Evolutionary conservation across 35 echinoderm and acorn worm species (phyloP), one percentile per base, ranked within the genome.

Genomic region (Ophiothrix spiculata): DNA sequence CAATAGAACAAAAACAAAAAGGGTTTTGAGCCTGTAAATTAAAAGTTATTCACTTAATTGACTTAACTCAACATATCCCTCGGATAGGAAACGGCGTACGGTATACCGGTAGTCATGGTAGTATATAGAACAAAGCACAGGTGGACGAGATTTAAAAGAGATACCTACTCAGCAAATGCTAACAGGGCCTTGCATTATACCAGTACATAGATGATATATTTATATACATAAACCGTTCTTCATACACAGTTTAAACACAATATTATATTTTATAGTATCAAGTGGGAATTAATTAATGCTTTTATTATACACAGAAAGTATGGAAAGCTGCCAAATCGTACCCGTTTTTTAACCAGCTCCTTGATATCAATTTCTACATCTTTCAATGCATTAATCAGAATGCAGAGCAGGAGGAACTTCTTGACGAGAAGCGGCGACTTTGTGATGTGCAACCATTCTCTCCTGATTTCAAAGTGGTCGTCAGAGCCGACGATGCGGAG

Each of bases 381-480:
- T 99, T 99, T 92, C 92, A 94, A 77, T 99, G 96, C 79, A 84
- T 99, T 6, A 94, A 91, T 56, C 89, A 99, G 37, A 89, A 79
- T 42, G 96, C 92, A 0, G 96, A 99, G 37, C 86, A 86, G 33
- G 96, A 99, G 78, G 96, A 91, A 1, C 75, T 99, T 0, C 25
- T 99, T 19, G 96, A 99, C 33, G 96, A 94, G 35, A 94, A 93
- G 39, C 89, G 92, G 1, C 88, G 92, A 0, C 82, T 99, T 36
- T 94, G 92, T 76, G 96, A 99, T 76, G 81, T 99, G 82, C 94
- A 92, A 82, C 96, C 96, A 41, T 94, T 99, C 78, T 94, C 88
- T 75, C 87, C 86, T 23, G 91, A 83, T 31, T 79, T 99, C 31
- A 84, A 81, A 4, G 88, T 99, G 21, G 87, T 99, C 64, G 40